Evolutionary conservation across 2,888 invertebrate species (phyloP), one percentile per base, ranked within the genome.

Genomic region (Syrista parreyssii): DNA sequence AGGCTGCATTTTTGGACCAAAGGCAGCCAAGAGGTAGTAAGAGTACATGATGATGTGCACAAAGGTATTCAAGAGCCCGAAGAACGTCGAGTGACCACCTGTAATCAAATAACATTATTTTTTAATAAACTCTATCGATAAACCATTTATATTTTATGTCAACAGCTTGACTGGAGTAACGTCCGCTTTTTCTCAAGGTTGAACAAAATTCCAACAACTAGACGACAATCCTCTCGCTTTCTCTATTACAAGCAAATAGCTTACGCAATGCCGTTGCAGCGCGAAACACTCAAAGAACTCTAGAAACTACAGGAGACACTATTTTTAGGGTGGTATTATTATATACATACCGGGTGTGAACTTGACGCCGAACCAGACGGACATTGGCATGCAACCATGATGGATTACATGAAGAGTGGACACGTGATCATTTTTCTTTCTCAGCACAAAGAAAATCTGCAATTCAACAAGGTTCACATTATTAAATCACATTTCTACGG

Each of bases 1-100:
- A 87, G 94, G 95, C 92, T 96, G 96, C 91, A 96, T 94, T 76
- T 94, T 93, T 11, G 98, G 98, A 79, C 98, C 98, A 92, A 98
- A 93, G 55, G 98, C 98, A 75, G 98, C 95, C 88, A 98, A 92
- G 93, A 98, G 94, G 90, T 98, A 98, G 93, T 98, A 99, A 9
- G 95, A 93, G 92, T 99, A 98, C 98, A 99, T 99, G 84, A 98
- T 93, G 87, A 98, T 96, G 92, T 99, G 98, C n/a, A 99, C 98
- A 92, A 98, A 98, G 1, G 98, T 97, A 92, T 98, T 99, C 88
- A 98, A 93, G 86, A 98, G 93, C 2, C 98, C 97, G 92, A 98
- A 98, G 94, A 98, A 98, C 9, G 98, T 98, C 86, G 97, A 97
- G 92, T 98, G 98, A 55, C 98, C 98, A 90, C 98, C 98, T 94